These are phyloP conservation scores for Hylaea fasciaria DNA, from an alignment of 2,888 invertebrate genomes.

Conservation along the genomic window DNA sequence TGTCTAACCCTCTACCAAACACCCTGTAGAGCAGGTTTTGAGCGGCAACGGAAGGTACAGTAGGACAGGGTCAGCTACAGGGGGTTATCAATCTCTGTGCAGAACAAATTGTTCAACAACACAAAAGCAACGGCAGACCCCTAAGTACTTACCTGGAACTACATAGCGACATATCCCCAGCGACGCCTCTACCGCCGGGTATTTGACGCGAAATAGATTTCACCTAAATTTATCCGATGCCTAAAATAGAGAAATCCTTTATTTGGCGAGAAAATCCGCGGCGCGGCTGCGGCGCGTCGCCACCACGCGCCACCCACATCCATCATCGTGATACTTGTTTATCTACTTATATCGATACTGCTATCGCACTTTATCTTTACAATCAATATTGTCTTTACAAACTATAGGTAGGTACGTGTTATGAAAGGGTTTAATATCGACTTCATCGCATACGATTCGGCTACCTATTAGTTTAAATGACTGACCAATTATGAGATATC, in stretches of 20 bases:
- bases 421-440: no score
- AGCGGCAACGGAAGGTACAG: no score
- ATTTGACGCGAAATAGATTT: constrained; percentile 10
- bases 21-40: no score
- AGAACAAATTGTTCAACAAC: not conserved
- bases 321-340: not conserved
- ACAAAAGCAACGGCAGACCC: not conserved
- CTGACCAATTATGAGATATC: no score
- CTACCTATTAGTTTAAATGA: no score
- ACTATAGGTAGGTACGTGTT: no score
- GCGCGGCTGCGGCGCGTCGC: not conserved
- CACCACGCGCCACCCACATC: not conserved
- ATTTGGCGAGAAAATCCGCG: not conserved
- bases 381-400: no score
- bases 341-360: not conserved
- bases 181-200: not conserved
- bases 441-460: no score
- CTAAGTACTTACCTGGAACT: not conserved
- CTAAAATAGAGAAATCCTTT: not conserved
- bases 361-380: no score
- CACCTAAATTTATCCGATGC: constrained; percentile 5
- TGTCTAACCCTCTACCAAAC: no score
- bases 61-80: no score
- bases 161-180: not conserved
- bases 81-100: no score